Evolutionary conservation across 1,140 invertebrate genomes (phyloP), one percentile per base, ranked within the genome.

Genomic region (Drosophila insularis): DNA sequence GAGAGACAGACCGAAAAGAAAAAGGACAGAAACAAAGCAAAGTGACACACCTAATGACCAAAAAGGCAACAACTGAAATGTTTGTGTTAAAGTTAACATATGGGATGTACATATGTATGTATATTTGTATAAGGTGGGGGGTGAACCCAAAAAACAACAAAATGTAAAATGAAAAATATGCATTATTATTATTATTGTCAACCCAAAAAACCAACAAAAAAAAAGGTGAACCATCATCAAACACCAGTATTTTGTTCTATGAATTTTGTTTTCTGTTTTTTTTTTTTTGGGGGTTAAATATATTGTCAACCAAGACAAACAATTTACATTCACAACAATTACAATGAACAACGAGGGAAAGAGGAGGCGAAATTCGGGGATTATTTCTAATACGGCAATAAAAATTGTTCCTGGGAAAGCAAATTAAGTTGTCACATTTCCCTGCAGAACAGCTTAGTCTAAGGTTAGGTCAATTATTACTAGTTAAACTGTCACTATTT

Each of bases 381-480:
- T 78, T 86, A 86, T 81, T 86, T 81, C 78, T 81, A 86, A 85
- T 81, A 74, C 68, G 64, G 81, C 78, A 81, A 86, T 86, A 86
- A 81, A 82, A 86, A 81, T 86, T 86, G 62, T 67, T 59, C 11
- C 11, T 0, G 11, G 11, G 74, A 78, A 78, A 87, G 81, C 68
- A 73, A 77, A 86, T 86, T 87, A 86, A 86, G 81, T 65, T 62
- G 61, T 74, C 27, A 27, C 27, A 27, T 74, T 68, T 13, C 3
- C 35, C 4, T 10, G 1, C 32, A 4, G 1, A 35, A 11, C 1
- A 35, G 8, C 27, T 27, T 27, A 35, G 32, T 35, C 8, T 6
- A 37, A 37, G 11, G 11, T 0, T 3, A 13, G 35, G 8, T 35
- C 32, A 1, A 11, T 8, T 11, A 35, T 35, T 11, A 35, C 1